Evolutionary conservation across 2,797 vertebrate genomes (phyloP).

Genomic region (Manis pentadactyla): DNA sequence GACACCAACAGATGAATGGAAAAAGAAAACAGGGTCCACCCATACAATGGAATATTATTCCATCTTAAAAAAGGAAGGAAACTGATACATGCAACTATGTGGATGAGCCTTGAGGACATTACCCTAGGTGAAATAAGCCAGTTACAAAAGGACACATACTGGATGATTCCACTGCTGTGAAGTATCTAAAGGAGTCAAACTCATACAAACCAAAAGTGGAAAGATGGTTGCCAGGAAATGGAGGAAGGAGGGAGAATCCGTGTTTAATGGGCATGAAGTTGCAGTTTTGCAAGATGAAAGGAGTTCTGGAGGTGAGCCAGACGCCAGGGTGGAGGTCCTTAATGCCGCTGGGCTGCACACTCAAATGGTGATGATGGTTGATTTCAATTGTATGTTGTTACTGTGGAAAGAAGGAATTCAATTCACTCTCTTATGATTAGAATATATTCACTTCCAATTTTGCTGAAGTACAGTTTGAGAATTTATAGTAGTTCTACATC

Average conservation of each 20-base stretch:
- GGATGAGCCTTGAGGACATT: background rate
- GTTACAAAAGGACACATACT: background rate
- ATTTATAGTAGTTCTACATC: background rate
- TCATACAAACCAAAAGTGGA: background rate
- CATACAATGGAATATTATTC: background rate
- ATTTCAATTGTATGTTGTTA: background rate
- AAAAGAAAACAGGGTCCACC: background rate
- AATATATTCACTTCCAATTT: background rate
- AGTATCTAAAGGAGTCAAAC: background rate
- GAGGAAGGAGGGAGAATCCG: background rate
- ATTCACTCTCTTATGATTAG: background rate
- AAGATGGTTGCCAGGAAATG: background rate
- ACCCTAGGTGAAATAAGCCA: background rate
- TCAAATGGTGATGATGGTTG: background rate
- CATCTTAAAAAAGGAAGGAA: background rate
- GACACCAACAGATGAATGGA: background rate
- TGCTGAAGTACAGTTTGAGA: background rate
- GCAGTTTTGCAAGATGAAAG: background rate
- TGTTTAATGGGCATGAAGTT: background rate
- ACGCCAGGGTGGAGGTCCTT: background rate
- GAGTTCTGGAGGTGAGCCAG: background rate
- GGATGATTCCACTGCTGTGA: background rate
- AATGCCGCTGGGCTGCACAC: background rate
- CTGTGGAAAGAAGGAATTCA: background rate
- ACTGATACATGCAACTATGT: accelerated